Evolutionary conservation across 2,797 vertebrate species (phyloP), one percentile per base, ranked within the genome.

Genomic region (Chromis chromis): DNA sequence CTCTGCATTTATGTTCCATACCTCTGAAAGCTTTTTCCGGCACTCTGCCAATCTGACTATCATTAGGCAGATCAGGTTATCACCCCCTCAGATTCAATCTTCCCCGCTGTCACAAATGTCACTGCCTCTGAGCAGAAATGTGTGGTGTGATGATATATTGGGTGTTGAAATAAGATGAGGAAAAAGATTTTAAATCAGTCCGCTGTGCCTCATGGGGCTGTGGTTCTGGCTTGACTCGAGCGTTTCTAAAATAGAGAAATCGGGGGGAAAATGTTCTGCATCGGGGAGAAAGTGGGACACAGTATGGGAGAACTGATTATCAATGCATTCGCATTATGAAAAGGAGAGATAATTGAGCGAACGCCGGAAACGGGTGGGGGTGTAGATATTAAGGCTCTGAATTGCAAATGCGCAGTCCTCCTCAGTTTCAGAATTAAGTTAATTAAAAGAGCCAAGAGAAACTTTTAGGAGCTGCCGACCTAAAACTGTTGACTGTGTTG

Each of bases 51-150:
- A 84, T 74, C 74, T 80, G 64, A 77, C 82, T 74, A 86, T 87
- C 88, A 85, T 90, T 91, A 88, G 75, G 80, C 79, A 88, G 82
- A 89, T 90, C 86, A 82, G 79, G 77, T 82, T 83, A 88, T 88
- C 86, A 72, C 78, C 73, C 74, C 81, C 85, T 84, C 80, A 56
- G 79, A 90, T 86, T 86, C 85, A 86, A 89, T 89, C 86, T 90
- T 74, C 55, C 78, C 81, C 11, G 36, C 89, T 85, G 84, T 85
- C 88, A 88, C 76, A 87, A 82, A 86, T 85, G 86, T 89, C 82
- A 87, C 63, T 55, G 85, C 84, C 88, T 87, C 81, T 76, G 84
- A 89, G 85, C 81, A 70, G 68, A 65, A 83, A 85, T 59, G 65
- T 75, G 74, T 33, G 55, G 33, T 19, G 48, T 49, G 71, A 82